Conservation (phyloP, 1,140 invertebrate genomes). For the Megathymus violae region DNA sequence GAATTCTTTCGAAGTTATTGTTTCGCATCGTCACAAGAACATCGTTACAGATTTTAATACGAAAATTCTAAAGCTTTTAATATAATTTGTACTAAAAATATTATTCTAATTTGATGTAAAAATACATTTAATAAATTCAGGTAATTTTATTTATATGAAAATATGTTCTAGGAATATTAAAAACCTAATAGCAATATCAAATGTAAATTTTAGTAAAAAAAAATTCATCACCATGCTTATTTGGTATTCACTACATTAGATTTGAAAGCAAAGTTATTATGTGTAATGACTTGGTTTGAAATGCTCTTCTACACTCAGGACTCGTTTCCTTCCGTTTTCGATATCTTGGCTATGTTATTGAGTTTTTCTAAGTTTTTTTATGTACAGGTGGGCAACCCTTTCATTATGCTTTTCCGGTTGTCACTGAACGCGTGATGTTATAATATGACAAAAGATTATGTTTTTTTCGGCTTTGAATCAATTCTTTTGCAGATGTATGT, state of each 20-base stretch:
- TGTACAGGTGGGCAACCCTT: slow-evolving; percentile 45
- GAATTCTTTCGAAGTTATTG: not conserved
- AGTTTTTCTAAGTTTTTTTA: slow-evolving; percentile 34
- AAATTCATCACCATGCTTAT: too few species aligned
- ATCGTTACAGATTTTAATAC: not conserved
- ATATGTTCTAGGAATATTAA: too few species aligned
- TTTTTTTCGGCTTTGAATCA: slow-evolving; percentile 4
- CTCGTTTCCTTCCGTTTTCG: slow-evolving; percentile 28
- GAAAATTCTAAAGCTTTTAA: too few species aligned
- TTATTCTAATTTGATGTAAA: too few species aligned
- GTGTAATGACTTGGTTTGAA: slow-evolving; percentile 3
- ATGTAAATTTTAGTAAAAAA: too few species aligned
- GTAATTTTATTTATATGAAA: too few species aligned
- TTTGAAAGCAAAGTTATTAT: too few species aligned
- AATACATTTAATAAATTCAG: too few species aligned
- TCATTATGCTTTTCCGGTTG: slow-evolving; percentile 28
- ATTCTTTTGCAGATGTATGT: not conserved
- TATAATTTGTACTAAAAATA: too few species aligned
- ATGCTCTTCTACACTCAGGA: slow-evolving; percentile 12
- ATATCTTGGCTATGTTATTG: slow-evolving; percentile 21
- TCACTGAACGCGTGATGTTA: slow-evolving; percentile 33
- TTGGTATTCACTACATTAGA: too few species aligned
- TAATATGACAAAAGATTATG: slow-evolving; percentile 22
- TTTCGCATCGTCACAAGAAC: not conserved
- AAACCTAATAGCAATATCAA: too few species aligned